A percentile compares a stretch with the other conserved stretches of the same genome.
phyloP scores from a whole-genome alignment of 2,797 vertebrate genomes.

The Podarcis siculus region DNA sequence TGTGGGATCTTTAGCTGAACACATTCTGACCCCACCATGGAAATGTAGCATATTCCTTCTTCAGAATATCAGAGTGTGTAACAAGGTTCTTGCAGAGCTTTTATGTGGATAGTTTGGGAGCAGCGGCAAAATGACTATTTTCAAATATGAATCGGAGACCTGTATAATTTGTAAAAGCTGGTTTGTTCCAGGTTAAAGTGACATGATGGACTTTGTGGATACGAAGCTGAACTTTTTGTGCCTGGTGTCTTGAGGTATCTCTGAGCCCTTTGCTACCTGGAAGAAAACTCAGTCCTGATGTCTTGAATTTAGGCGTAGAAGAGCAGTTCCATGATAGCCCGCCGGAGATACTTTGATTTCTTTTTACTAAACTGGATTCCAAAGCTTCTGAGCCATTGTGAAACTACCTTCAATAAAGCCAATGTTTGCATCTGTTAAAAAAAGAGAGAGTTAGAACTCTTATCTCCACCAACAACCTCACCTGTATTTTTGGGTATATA shows the following conservation, averaged over 20 bases:
- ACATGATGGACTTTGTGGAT: neutral
- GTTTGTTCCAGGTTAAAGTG: neutral
- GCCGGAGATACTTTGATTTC: neutral
- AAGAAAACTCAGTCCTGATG: neutral
- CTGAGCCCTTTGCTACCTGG: neutral
- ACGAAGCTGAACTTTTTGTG: neutral
- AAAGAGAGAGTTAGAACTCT: neutral
- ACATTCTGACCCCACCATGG: neutral
- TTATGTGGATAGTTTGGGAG: neutral
- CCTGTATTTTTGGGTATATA: neutral
- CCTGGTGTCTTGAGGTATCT: neutral
- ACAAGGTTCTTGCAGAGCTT: neutral
- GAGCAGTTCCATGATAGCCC: neutral
- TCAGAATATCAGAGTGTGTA: neutral
- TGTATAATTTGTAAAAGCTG: neutral
- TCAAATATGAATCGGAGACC: neutral
- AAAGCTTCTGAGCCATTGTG: conserved; percentile 6
- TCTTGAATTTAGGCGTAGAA: neutral
- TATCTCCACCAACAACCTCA: neutral
- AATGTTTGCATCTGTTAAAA: neutral
- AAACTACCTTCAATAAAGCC: conserved; percentile 10
- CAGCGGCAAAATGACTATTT: neutral
- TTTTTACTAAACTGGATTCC: neutral
- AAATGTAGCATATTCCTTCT: neutral
- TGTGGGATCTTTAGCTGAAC: neutral